These are phyloP conservation scores for Tamandua tetradactyla DNA, from an alignment of 2,797 vertebrate species.

Conservation along the genomic window DNA sequence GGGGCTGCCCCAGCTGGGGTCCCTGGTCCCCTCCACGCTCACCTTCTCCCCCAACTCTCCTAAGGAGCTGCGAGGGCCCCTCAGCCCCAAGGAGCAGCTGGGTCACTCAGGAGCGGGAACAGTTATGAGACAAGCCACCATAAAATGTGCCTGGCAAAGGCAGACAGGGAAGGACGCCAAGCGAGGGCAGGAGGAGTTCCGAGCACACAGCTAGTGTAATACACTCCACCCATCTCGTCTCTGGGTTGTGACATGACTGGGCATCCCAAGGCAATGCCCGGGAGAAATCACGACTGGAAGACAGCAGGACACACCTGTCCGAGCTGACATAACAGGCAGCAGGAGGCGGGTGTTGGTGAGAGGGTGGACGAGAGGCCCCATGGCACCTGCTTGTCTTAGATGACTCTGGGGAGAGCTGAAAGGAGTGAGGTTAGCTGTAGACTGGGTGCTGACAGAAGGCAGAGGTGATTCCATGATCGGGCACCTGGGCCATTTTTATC, in stretches of 20 bases:
- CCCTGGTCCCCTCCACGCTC: background rate
- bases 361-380: background rate
- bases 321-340: background rate
- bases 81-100: background rate
- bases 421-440: background rate
- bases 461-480: background rate
- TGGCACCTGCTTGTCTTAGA: background rate
- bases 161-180: background rate
- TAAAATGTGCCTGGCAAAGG: too few relatives aligned
- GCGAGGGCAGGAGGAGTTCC: background rate
- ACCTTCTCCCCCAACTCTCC: background rate
- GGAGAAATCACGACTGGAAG: background rate
- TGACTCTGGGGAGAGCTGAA: background rate
- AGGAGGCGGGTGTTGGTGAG: rapidly evolving
- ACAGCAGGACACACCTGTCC: background rate
- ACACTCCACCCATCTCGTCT: rapidly evolving
- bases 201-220: background rate
- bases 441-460: background rate
- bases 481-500: too few relatives aligned
- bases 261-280: rapidly evolving
- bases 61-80: background rate
- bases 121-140: background rate
- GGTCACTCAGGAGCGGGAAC: rapidly evolving
- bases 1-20: rapidly evolving
- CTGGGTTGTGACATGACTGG: rapidly evolving